Base-by-base conservation (phyloP, 2,888 invertebrate species). In the Trissolcus japonicus region DNA sequence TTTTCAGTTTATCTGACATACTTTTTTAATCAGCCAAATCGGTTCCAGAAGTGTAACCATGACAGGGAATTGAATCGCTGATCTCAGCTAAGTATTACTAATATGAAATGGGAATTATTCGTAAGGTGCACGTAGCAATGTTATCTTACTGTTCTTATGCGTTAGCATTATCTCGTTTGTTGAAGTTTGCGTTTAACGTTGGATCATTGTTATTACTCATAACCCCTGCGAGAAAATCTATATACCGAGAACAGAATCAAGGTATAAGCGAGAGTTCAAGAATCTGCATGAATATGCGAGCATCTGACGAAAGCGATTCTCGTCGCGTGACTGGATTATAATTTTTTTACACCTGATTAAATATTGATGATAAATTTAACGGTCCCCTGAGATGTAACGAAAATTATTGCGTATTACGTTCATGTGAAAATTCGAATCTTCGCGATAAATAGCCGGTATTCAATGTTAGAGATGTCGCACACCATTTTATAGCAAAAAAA, bases 151-250 rank as follows among this genome's bases (percentile, higher is more conserved):
- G 54, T 59, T 40, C 46, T 54, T 68, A 75, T 56, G 48, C 25
- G 46, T 16, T n/a, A 53, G 35, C 43, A 51, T 63, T 75, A 75
- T 75, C 68, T 67, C 6, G 16, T 17, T 55, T 46, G 48, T 67
- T 51, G 17, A 41, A 67, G 56, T 74, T 74, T 62, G 62, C 51
- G 62, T 62, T 51, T 46, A 62, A 61, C 67, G 48, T 50, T 68
- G 63, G 59, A 62, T 59, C 62, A 75, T 75, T 59, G 59, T 75
- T 75, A 75, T 75, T 68, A 75, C 68, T 68, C 59, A 68, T 68
- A 72, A 65, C 29, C 21, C 14, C 41, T 14, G 56, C 48, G 21
- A 17, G 14, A n/a, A 43, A 60, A 55, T 43, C 11, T 7, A 51
- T 25, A 14, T 35, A 7, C 13, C 29, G 17, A 53, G 41, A 62